Base-by-base conservation (phyloP, 2,113 vertebrate genomes). In the Notiomystis cincta region DNA sequence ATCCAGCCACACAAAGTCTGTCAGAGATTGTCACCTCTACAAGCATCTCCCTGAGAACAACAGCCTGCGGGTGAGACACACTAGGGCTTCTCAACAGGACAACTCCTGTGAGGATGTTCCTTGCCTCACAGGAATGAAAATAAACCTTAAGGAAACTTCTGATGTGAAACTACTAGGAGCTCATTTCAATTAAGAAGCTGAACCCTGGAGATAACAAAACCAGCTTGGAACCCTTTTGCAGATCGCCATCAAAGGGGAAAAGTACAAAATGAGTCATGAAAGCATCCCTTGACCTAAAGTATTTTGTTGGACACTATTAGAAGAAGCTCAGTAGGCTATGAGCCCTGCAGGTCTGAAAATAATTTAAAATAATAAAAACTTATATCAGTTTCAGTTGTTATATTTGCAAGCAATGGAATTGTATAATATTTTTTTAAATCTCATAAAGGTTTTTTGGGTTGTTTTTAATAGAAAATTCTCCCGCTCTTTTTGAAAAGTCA, bases 21-120 rank as follows among this genome's bases (percentile, higher is more conserved):
- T 27, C 22, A 37, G 44, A 50, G 13, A 79, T 40, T 88, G 17
- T 75, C 27, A 70, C 42, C 47, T 80, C 72, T 30, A 47, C 33
- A 60, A 67, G 11, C 24, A n/a, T 37, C 40, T 78, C 6, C 3
- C 30, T 20, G 23, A 56, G 54, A 66, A 40, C 20, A 53, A 40
- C 0, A 3, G 51, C 12, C 42, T 11, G 10, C 1, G 1, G 18
- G 22, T 24, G 22, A 85, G 48, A 51, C 8, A 45, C 0, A 1
- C 12, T 5, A 4, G n/a, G 53, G 33, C 28, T 77, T 72, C 78
- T 40, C 75, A 38, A 14, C 10, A 13, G 70, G 14, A 83, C 23
- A 76, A 16, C 4, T 75, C 33, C 33, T 4, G 0, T n/a, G 47
- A 72, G 51, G 17, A 87, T 17, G 65, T 10, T 7, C 9, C 6